Evolutionary conservation across 2,113 vertebrate species (phyloP).

Genomic region (Tragelaphus strepsiceros): DNA sequence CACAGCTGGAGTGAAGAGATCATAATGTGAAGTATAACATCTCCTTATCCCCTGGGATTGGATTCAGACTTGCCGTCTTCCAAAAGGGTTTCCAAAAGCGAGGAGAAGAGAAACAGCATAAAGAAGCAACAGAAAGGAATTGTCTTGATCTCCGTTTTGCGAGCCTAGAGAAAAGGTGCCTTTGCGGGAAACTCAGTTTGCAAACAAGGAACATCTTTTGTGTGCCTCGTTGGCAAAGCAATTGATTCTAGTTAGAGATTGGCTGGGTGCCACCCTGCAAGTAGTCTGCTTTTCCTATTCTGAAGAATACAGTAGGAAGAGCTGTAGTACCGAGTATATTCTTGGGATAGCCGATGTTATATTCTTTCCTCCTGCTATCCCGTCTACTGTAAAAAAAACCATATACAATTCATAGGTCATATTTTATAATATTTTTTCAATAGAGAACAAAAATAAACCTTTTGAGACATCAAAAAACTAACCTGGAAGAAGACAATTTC

Average conservation of each 20-base stretch:
- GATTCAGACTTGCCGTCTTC: conserved; percentile 59
- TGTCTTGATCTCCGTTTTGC: conserved; percentile 69
- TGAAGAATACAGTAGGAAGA: conserved; percentile 71
- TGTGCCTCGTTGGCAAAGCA: conserved; percentile 81
- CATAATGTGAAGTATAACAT: conserved; percentile 77
- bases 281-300: conserved; percentile 76
- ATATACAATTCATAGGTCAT: conserved; percentile 41
- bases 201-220: conserved; percentile 86
- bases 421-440: not conserved
- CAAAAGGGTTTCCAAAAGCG: not conserved
- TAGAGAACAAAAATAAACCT: not conserved
- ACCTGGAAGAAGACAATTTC: not conserved
- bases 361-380: conserved; percentile 60
- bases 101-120: not conserved
- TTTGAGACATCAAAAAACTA: not conserved
- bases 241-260: conserved; percentile 82
- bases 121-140: conserved; percentile 53
- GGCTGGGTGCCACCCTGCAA: conserved; percentile 76
- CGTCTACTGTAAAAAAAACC: conserved; percentile 39
- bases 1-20: conserved; percentile 76
- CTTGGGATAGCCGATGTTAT: conserved; percentile 25
- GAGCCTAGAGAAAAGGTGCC: conserved; percentile 72
- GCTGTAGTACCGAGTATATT: conserved; percentile 42
- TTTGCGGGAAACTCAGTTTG: conserved; percentile 74
- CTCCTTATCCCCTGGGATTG: conserved; percentile 67